Evolutionary conservation across 2,797 vertebrate species (phyloP).

Genomic region (Scolopax bukidnonensis): DNA sequence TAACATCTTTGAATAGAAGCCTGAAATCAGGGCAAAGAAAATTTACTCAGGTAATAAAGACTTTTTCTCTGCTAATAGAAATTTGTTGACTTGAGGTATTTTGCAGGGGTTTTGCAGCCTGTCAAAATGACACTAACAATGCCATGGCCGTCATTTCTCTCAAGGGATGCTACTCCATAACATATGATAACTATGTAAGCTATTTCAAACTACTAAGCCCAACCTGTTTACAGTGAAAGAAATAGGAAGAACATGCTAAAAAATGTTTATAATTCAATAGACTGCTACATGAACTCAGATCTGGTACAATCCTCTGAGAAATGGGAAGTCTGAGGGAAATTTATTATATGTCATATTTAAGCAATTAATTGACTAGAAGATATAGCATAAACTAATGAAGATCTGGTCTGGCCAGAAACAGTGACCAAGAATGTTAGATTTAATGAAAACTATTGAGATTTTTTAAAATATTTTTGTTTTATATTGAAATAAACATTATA

Average conservation of each 20-base stretch:
- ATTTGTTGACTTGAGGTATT: neutral
- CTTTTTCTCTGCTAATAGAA: neutral
- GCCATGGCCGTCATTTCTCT: neutral
- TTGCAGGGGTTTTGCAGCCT: neutral
- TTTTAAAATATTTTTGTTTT: neutral
- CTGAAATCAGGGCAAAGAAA: neutral
- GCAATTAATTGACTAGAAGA: neutral
- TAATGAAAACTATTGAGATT: neutral
- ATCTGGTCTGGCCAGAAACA: neutral
- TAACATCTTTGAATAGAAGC: neutral
- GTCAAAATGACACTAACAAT: neutral
- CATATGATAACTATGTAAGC: neutral
- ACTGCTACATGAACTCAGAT: neutral
- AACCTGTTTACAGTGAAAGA: neutral
- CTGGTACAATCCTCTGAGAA: neutral
- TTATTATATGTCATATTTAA: neutral
- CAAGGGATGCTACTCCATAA: neutral
- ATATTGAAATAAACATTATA: neutral
- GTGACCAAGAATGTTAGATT: neutral
- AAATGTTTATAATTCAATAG: neutral
- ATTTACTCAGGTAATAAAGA: neutral
- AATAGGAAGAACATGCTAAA: neutral
- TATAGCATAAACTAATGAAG: neutral
- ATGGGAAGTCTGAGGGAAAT: neutral
- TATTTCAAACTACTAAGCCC: neutral